Evolutionary conservation across 2,797 vertebrate species (phyloP).

Genomic region (Malurus splendens): DNA sequence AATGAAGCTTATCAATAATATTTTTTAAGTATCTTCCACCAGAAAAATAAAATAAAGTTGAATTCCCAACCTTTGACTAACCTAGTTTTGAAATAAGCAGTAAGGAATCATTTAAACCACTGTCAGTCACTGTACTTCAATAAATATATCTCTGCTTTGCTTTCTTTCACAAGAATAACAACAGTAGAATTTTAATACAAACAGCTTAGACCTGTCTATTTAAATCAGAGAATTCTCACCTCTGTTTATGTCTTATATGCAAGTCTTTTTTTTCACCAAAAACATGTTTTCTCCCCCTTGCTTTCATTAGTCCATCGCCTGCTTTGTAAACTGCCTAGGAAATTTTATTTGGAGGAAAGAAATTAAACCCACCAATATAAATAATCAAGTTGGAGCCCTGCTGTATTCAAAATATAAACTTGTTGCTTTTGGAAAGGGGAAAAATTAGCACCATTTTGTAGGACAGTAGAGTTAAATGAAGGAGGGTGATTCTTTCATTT

Average conservation of each 20-base stretch:
- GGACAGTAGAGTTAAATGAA: conserved; percentile 77
- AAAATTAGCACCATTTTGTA: conserved; percentile 77
- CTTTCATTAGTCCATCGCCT: neutral
- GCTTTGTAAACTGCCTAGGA: neutral
- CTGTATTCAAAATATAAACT: conserved; percentile 62
- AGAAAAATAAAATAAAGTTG: conserved; percentile 28
- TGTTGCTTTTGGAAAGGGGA: conserved; percentile 75
- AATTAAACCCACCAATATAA: neutral
- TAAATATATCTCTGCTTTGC: conserved; percentile 29
- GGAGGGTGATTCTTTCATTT: conserved; percentile 77
- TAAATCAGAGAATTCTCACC: neutral
- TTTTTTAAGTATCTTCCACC: conserved; percentile 28
- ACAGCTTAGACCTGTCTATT: neutral
- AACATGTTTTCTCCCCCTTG: neutral
- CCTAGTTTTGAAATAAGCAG: conserved; percentile 33
- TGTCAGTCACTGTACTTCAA: neutral
- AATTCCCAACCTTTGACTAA: conserved; percentile 32
- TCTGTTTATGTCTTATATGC: neutral
- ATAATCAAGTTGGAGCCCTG: conserved; percentile 18
- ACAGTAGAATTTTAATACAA: conserved; percentile 32
- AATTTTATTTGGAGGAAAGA: conserved; percentile 33
- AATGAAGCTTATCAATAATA: conserved; percentile 45
- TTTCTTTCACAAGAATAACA: neutral
- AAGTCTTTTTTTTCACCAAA: neutral
- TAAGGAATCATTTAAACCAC: conserved; percentile 43